Evolutionary conservation across 2,113 vertebrate genomes (phyloP).

Genomic region (Ascaphus truei): DNA sequence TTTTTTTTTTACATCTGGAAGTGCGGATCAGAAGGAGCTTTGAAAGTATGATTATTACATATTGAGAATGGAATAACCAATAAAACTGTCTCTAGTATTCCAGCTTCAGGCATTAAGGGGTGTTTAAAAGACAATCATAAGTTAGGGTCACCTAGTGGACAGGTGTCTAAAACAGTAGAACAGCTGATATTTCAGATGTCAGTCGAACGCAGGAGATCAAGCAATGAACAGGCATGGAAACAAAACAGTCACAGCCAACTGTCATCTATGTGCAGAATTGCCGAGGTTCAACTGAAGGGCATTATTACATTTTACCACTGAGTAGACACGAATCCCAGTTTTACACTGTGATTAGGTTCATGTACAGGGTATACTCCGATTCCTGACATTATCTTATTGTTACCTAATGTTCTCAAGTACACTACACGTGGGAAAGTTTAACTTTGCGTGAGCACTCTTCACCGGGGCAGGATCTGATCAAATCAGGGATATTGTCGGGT

Average conservation of each 20-base stretch:
- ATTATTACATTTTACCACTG: not conserved
- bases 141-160: not conserved
- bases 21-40: not conserved
- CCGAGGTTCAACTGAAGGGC: not conserved
- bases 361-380: no score
- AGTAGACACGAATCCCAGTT: not conserved
- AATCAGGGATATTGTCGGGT: not conserved
- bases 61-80: no score
- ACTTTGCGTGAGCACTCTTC: not conserved
- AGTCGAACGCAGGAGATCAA: not conserved
- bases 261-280: not conserved
- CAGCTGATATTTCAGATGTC: no score
- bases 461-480: not conserved
- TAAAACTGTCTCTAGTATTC: no score
- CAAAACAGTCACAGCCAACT: not conserved
- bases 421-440: conserved; percentile 1
- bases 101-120: no score
- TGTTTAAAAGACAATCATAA: not conserved
- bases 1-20: conserved; percentile 21
- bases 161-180: not conserved
- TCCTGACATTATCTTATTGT: not conserved
- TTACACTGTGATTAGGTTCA: not conserved
- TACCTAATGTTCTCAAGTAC: not conserved
- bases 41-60: not conserved
- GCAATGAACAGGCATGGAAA: not conserved